Conservation (phyloP, 1,140 invertebrate genomes). For the Homalodisca vitripennis region DNA sequence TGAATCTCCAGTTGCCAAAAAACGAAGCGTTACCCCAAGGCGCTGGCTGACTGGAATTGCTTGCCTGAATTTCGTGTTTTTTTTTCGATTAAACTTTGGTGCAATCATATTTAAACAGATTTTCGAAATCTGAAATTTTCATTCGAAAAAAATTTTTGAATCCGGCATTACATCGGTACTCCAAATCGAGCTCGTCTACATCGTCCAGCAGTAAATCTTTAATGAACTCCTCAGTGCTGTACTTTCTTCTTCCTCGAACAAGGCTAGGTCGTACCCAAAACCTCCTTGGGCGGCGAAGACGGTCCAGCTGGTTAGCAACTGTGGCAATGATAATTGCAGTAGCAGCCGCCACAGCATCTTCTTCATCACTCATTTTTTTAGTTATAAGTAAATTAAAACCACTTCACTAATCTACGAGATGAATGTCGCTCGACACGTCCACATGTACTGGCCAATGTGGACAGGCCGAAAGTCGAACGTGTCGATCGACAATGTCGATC, state of each 20-base stretch:
- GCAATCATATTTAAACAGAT: constrained; percentile 30
- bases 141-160: neutral
- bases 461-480: constrained; percentile 8
- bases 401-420: no score
- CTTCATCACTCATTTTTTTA: constrained; percentile 20
- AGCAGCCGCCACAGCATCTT: constrained; percentile 20
- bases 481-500: constrained; percentile 26
- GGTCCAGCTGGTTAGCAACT: constrained; percentile 5
- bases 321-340: no score
- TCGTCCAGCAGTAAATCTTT: neutral
- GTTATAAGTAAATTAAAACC: neutral
- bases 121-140: neutral
- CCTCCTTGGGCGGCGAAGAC: constrained; percentile 16
- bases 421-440: constrained; percentile 23
- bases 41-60: constrained; percentile 40
- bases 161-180: neutral
- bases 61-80: constrained; percentile 42
- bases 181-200: neutral
- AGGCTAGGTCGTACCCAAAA: constrained; percentile 29
- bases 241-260: constrained; percentile 25
- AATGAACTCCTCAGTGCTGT: constrained; percentile 15
- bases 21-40: constrained; percentile 43
- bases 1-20: constrained; percentile 32
- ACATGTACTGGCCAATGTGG: constrained; percentile 18
- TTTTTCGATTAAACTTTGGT: constrained; percentile 41